phyloP scores from a whole-genome alignment of 2,888 invertebrate species.

The Catocala sponsa region DNA sequence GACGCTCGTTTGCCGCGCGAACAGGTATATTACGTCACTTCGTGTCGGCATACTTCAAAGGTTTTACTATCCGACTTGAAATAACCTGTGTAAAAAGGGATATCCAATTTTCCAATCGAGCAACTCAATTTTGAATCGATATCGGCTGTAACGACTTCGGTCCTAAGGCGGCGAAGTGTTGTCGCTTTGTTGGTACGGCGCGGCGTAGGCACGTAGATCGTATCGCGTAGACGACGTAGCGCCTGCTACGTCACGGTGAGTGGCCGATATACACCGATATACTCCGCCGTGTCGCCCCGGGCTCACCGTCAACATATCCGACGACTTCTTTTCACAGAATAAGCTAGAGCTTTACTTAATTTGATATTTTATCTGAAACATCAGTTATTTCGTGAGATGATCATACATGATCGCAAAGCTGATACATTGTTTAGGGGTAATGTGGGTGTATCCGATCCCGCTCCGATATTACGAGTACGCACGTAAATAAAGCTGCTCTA shows the following conservation, averaged over 20 bases:
- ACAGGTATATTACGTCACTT: not conserved
- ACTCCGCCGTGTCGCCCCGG: not conserved
- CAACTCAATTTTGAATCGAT: constrained; percentile 36
- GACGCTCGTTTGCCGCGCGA: not conserved
- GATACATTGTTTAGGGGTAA: too few relatives aligned
- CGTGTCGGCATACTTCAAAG: not conserved
- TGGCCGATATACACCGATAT: constrained; percentile 5
- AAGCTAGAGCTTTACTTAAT: not conserved
- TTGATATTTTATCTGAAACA: too few relatives aligned
- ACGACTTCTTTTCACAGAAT: too few relatives aligned
- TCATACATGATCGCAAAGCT: too few relatives aligned
- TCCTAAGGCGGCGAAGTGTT: not conserved
- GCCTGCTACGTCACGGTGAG: constrained; percentile 25
- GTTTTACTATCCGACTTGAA: constrained; percentile 2
- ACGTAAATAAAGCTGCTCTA: too few relatives aligned
- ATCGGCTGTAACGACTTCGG: constrained; percentile 26
- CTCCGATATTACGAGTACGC: too few relatives aligned
- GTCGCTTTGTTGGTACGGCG: constrained; percentile 5
- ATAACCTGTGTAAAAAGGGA: constrained; percentile 23
- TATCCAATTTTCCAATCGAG: constrained; percentile 42
- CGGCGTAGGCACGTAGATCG: constrained; percentile 15
- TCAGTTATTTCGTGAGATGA: too few relatives aligned
- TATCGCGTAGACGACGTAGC: constrained; percentile 17
- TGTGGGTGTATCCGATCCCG: too few relatives aligned
- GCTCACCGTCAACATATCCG: too few relatives aligned